Conservation (phyloP, 2,888 invertebrate genomes). For the Slavum lentiscoides region DNA sequence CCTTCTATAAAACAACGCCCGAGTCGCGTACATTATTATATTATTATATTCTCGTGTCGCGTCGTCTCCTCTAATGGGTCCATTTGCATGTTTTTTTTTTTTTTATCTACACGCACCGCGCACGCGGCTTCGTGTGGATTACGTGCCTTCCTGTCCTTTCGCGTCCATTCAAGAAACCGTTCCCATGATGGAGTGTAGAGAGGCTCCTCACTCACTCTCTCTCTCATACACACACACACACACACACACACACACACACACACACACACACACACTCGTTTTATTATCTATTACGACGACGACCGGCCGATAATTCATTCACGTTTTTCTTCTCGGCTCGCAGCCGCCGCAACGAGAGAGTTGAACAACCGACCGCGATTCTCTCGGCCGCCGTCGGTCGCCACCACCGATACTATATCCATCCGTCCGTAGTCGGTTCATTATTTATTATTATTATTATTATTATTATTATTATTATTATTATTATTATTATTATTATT, state of each 20-base stretch:
- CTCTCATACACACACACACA: no score
- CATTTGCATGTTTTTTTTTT: conserved; percentile 47
- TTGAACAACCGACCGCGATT: conserved; percentile 53
- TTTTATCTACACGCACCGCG: neutral
- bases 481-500: neutral
- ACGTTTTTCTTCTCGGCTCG: conserved; percentile 14
- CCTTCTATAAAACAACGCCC: neutral
- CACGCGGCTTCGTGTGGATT: conserved; percentile 30
- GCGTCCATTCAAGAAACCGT: conserved; percentile 52
- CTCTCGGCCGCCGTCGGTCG: neutral
- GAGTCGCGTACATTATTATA: neutral
- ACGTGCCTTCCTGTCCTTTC: conserved; percentile 52
- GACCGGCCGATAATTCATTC: conserved; percentile 43
- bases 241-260: no score
- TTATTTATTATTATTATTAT: neutral
- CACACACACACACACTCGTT: neutral
- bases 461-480: neutral
- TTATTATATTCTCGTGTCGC: neutral
- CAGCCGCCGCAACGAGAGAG: conserved; percentile 24
- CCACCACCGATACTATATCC: neutral
- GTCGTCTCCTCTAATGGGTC: conserved; percentile 51
- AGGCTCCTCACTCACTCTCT: neutral
- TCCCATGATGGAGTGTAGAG: conserved; percentile 26
- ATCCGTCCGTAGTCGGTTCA: neutral
- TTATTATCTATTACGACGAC: conserved; percentile 4